Base-by-base conservation (phyloP, 2,113 vertebrate species). In the Forbesichthys agassizii region DNA sequence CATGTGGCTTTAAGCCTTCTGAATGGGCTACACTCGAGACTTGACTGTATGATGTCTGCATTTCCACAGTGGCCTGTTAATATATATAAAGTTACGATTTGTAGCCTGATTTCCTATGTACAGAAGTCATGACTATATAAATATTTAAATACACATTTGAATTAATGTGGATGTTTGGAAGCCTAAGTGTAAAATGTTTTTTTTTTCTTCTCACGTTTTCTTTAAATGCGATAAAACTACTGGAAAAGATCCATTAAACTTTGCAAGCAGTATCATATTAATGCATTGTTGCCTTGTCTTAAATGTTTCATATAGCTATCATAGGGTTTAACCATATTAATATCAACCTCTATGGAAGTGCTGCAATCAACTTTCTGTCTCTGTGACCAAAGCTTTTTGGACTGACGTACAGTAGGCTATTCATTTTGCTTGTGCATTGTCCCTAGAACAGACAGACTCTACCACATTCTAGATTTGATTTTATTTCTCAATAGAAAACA, bases 1-100 rank as follows among this genome's bases (percentile, higher is more conserved):
- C 91, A 91, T 94, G 93, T 94, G 93, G 95, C 92, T 93, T 93
- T 91, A 91, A 94, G 94, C 93, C 95, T 94, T 93, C 90, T 89
- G 84, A 89, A 87, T 66, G 80, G 94, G 94, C 93, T 92, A 88
- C 92, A 91, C 46, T 88, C 84, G 80, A 90, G 87, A 93, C 91
- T 93, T 91, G 83, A 94, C 93, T 93, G 93, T 89, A 93, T 74
- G 90, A 94, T 93, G 93, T 92, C 91, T 83, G 81, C 81, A 81
- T 84, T 88, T 93, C 90, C 82, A 90, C 92, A 92, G 93, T 93
- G 91, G 92, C 91, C 92, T 94, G 92, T 86, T 90, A 90, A 89
- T 88, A 79, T 48, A 78, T 74, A 87, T 85, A 78, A 90, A 88
- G 73, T 81, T 87, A 84, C 83, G 71, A 83, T 93, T 93, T 90